phyloP scores from a whole-genome alignment of 92 coral and sea anemone species.

The Isaurus tuberculatus region DNA sequence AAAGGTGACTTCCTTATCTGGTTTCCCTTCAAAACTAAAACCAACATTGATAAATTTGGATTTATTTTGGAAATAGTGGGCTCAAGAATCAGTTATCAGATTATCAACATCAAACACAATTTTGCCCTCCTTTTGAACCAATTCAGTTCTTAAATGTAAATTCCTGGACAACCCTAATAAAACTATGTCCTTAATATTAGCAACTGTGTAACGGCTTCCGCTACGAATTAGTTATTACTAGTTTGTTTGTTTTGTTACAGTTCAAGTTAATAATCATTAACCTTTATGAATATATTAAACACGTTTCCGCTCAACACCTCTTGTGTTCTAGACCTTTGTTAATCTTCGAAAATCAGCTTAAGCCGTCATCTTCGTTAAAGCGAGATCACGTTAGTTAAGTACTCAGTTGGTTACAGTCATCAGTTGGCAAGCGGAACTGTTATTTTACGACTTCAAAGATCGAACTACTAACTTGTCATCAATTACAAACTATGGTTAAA shows the following conservation, averaged over 20 bases:
- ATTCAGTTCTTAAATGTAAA: background rate
- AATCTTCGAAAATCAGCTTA: too few species aligned
- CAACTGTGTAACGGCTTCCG: too few species aligned
- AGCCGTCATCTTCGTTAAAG: too few species aligned
- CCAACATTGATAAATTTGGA: background rate
- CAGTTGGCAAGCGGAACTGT: too few species aligned
- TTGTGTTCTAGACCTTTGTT: too few species aligned
- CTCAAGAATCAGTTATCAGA: background rate
- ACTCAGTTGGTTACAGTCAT: too few species aligned
- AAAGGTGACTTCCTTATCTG: background rate
- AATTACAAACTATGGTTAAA: background rate
- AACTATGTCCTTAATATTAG: background rate
- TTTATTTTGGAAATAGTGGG: background rate
- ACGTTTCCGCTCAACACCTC: too few species aligned
- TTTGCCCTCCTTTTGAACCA: background rate
- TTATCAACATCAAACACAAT: background rate
- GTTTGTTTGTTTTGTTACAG: too few species aligned
- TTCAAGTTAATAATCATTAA: too few species aligned
- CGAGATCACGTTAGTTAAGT: too few species aligned
- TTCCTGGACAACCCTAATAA: conserved; percentile 17
- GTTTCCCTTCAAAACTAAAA: background rate
- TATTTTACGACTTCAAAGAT: background rate
- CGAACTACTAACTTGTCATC: background rate
- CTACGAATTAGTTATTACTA: too few species aligned
- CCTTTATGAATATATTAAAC: too few species aligned